These are phyloP conservation scores for Arenaria interpres DNA, from an alignment of 2,113 vertebrate species.

Conservation along the genomic window DNA sequence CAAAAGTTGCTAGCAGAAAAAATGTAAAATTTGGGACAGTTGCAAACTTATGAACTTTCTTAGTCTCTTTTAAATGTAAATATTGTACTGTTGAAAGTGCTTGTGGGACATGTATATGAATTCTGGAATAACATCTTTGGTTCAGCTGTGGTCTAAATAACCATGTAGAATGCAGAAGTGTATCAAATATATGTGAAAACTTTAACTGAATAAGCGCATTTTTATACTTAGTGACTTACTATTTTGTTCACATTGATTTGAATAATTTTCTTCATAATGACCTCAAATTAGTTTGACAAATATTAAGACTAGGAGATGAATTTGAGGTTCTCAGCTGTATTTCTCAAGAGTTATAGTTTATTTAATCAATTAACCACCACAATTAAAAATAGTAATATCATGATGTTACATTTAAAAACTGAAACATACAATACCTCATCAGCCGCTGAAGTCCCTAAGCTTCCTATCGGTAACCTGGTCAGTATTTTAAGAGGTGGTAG, in stretches of 20 bases:
- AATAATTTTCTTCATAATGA: not conserved
- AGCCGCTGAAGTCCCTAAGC: not conserved
- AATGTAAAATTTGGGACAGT: not conserved
- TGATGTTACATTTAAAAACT: not conserved
- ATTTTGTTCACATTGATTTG: not conserved
- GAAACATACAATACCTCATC: not conserved
- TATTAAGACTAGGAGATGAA: not conserved
- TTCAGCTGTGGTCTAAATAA: slow-evolving; percentile 18
- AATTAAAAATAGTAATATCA: not conserved
- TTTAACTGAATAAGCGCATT: not conserved
- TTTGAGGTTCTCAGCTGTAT: not conserved
- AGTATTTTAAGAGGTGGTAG: not conserved
- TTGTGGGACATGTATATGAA: slow-evolving; percentile 12
- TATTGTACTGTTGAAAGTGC: slow-evolving; percentile 24
- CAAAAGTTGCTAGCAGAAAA: slow-evolving; percentile 36
- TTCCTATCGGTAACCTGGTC: not conserved
- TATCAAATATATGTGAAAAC: not conserved
- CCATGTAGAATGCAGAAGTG: not conserved
- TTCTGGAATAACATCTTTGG: not conserved
- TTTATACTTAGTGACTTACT: not conserved
- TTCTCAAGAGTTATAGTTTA: not conserved
- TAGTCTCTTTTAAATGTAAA: slow-evolving; percentile 62
- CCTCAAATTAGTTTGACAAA: not conserved
- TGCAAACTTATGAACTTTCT: slow-evolving; percentile 47
- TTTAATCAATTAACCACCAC: not conserved